phyloP scores from a whole-genome alignment of 1,140 invertebrate species.

The Lithobius niger region DNA sequence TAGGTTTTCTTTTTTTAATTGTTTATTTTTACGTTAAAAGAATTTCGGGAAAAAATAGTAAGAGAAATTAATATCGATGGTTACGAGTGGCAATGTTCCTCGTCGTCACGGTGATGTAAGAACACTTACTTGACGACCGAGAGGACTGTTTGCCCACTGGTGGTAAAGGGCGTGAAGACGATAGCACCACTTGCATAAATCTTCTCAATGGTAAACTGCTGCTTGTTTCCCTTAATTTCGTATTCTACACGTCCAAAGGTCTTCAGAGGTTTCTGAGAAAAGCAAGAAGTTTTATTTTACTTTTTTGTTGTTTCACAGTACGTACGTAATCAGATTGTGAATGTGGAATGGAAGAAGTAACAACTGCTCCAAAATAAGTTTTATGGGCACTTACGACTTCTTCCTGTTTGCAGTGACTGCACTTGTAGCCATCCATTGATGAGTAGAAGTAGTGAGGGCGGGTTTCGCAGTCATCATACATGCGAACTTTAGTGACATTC shows the following conservation, averaged over 20 bases:
- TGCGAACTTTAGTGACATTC: slow-evolving; percentile 20
- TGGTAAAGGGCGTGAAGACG: slow-evolving; percentile 15
- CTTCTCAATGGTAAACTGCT: slow-evolving; percentile 18
- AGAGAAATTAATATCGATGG: too few relatives aligned
- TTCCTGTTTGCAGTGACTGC: slow-evolving; percentile 4
- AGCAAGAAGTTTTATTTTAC: not conserved
- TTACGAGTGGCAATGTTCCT: too few relatives aligned
- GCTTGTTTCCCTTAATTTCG: slow-evolving; percentile 15
- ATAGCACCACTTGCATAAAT: slow-evolving; percentile 9
- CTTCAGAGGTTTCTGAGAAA: slow-evolving; percentile 13
- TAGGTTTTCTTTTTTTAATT: too few relatives aligned
- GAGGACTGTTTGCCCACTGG: slow-evolving; percentile 15
- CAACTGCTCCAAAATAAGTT: not conserved
- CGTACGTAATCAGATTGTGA: too few relatives aligned
- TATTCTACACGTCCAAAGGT: slow-evolving; percentile 11
- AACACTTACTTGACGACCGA: slow-evolving; percentile 14
- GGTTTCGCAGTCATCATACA: slow-evolving; percentile 20
- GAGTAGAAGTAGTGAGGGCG: slow-evolving; percentile 10
- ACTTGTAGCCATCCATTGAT: slow-evolving; percentile 14
- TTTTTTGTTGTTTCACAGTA: not conserved
- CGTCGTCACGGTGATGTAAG: too few relatives aligned
- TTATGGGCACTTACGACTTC: not conserved
- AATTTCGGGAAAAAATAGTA: too few relatives aligned
- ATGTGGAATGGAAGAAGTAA: not conserved
- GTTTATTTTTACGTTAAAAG: too few relatives aligned